Base-by-base conservation (phyloP, 2,797 vertebrate species). In the Streptopelia turtur region DNA sequence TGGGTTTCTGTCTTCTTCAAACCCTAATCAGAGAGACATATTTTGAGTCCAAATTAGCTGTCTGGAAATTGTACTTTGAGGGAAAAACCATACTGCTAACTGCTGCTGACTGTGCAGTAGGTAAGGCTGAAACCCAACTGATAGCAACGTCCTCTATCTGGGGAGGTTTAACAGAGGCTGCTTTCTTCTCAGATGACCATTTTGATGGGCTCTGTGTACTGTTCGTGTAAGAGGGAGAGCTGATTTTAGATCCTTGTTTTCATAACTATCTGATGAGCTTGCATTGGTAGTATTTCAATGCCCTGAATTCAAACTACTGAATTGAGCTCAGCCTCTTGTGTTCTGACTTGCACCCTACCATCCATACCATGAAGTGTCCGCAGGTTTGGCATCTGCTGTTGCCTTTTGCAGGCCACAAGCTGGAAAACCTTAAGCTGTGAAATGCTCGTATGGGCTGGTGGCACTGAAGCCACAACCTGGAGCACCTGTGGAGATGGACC, bases 21-120 rank as follows among this genome's bases (percentile, higher is more conserved):
- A 85, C 25, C 30, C 69, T 64, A 39, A 83, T 24, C 28, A 91
- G 23, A 65, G 41, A 21, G 50, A 77, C 22, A 27, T 80, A 97
- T 87, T 96, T 86, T 91, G 65, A 76, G 72, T 74, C 66, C 78
- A 93, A 94, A 95, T 89, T 76, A 76, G 88, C 85, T 61, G 37
- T 78, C 86, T 92, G 39, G 55, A 91, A 94, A 59, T 30, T 65
- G 57, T 65, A 52, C 50, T 83, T 66, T 57, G 57, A 81, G 41
- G 23, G 30, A 57, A 91, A 95, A 94, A 49, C 1, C 35, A 25
- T 50, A 16, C 30, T 77, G 75, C 41, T 50, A 28, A 45, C 50
- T 45, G 7, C 68, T 92, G 45, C 64, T 45, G 37, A 31, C 64
- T 59, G 53, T 74, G 75, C 41, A 11, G 61, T 24, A 61, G 81